Percentiles rank a stretch among this genome's conserved stretches.
phyloP scores from a whole-genome alignment of 2,797 vertebrate species.

The Tokudaia muenninki region DNA sequence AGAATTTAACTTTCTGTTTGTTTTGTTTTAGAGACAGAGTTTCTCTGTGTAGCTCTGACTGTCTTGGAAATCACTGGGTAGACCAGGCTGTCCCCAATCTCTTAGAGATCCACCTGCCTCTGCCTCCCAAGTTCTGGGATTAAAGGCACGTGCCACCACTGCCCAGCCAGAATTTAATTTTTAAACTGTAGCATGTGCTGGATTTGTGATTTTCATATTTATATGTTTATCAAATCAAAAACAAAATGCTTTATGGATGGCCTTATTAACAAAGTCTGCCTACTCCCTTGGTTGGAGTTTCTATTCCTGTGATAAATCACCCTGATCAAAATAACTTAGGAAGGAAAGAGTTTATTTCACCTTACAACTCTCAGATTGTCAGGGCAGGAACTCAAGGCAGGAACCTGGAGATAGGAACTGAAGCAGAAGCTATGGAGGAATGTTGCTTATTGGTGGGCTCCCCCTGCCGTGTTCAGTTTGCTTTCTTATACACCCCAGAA shows the following conservation, averaged over 20 bases:
- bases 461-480: background rate
- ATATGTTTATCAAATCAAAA: background rate
- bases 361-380: background rate
- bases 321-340: background rate
- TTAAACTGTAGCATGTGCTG: background rate
- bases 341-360: background rate
- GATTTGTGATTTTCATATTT: background rate
- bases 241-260: background rate
- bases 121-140: no score
- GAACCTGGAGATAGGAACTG: background rate
- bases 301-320: background rate
- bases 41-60: background rate
- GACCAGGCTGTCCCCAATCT: no score
- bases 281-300: background rate
- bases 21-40: background rate
- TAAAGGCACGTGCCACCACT: background rate
- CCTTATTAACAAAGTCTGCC: background rate
- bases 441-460: background rate
- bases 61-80: no score
- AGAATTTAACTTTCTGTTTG: background rate
- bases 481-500: background rate
- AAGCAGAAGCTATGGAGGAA: background rate
- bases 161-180: background rate
- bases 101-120: no score
- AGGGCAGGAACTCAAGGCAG: background rate